Conservation (phyloP, 1,140 invertebrate genomes). For the Paramacrobiotus metropolitanus region DNA sequence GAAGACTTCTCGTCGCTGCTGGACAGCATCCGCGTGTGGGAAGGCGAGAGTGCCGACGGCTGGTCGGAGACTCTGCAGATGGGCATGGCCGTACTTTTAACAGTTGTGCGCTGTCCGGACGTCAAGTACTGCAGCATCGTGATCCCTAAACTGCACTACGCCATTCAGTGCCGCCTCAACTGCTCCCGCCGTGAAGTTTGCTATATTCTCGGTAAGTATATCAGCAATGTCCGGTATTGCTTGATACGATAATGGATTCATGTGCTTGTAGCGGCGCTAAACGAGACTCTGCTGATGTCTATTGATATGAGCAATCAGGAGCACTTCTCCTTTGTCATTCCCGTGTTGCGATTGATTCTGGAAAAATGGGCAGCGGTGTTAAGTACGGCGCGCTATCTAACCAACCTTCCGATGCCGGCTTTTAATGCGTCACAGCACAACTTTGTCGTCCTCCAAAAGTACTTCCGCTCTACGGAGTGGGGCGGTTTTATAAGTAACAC, state of each 20-base stretch:
- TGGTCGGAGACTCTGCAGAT: constrained; percentile 34
- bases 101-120: constrained; percentile 8
- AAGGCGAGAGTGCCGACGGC: constrained; percentile 25
- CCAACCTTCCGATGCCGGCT: neutral
- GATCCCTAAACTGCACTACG: constrained; percentile 2
- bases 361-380: constrained; percentile 23
- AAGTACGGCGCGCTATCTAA: neutral
- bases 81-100: constrained; percentile 28
- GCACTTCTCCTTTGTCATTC: constrained; percentile 36
- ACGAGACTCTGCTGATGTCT: neutral
- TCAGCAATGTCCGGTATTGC: too few relatives aligned
- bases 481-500: constrained; percentile 24
- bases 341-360: constrained; percentile 35
- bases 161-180: neutral
- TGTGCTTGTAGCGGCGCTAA: neutral
- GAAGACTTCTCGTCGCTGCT: constrained; percentile 31
- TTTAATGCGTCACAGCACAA: neutral
- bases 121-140: neutral
- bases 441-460: constrained; percentile 25
- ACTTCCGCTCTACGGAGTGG: constrained; percentile 34
- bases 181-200: neutral
- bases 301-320: constrained; percentile 21
- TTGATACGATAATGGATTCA: too few relatives aligned
- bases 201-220: too few relatives aligned
- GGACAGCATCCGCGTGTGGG: constrained; percentile 30